Base-by-base conservation (phyloP, 2,797 vertebrate species). In the Coregonus suidteri region DNA sequence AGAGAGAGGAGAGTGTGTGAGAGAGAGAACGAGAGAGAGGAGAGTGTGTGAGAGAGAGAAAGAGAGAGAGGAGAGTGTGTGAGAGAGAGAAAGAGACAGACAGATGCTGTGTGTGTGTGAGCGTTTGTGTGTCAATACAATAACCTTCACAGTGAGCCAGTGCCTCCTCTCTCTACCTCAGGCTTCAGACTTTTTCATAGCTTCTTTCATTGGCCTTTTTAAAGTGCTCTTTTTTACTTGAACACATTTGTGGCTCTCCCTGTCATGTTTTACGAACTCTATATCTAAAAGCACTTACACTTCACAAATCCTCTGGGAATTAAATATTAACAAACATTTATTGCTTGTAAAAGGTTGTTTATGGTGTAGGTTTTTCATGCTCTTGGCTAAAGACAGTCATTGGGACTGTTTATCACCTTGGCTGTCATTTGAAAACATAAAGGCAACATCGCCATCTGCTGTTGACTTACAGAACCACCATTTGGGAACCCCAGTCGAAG, bases 381-480 rank as follows among this genome's bases (percentile, higher is more conserved):
- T 79, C 67, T 65, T 75, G 69, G 78, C 74, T 67, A 64, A 68
- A 34, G 31, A 56, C n/a, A 7, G 69, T 20, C 41, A 30, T 5
- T 5, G 47, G 18, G 11, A 70, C 37, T 18, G 35, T 73, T 35
- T n/a, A 62, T 74, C 53, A 62, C n/a, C 9, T 47, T 64, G 73
- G 35, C 73, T 53, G 59, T 51, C 20, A 30, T 7, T 74, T 35
- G 18, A 41, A 65, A 77, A 53, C 34, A 6, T 11, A 65, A 72
- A 6, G 53, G 20, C 30, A 73, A 35, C 54, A 56, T 70, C 11
- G 66, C 76, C 82, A 76, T 54, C 82, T 83, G 76, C 47, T 78
- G 82, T 75, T 75, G 3, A 41, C 14, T 16, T 41, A 16, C 25
- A 7, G 11, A 20, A 37, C 20, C 54, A 62, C 71, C 20, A 72